These are phyloP conservation scores for Nothura maculosa DNA, from an alignment of 2,797 vertebrate genomes.

Conservation along the genomic window DNA sequence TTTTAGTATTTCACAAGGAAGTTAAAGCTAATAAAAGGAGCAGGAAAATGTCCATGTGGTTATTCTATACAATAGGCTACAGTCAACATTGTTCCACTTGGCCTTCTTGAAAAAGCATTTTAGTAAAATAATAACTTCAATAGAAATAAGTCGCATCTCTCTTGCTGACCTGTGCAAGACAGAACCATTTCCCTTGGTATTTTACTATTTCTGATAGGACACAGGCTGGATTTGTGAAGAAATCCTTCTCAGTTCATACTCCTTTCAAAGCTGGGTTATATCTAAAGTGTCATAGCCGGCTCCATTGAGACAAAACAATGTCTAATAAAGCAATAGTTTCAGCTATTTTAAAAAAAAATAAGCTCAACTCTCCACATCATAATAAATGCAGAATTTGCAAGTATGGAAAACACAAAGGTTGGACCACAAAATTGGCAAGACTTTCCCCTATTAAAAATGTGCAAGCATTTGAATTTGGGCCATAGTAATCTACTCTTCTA, in stretches of 20 bases:
- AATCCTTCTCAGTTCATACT: not conserved
- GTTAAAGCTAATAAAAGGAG: not conserved
- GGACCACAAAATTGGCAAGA: not conserved
- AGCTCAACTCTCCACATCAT: not conserved
- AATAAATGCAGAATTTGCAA: not conserved
- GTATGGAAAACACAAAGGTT: not conserved
- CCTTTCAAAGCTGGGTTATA: slow-evolving; percentile 1
- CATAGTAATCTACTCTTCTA: not conserved
- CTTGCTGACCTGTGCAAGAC: not conserved
- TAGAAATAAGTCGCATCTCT: not conserved
- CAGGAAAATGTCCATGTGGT: not conserved
- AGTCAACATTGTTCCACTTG: not conserved
- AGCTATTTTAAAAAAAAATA: not conserved
- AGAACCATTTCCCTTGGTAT: not conserved
- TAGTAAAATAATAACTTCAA: not conserved
- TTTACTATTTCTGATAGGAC: not conserved
- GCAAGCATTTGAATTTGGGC: not conserved
- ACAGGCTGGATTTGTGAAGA: not conserved
- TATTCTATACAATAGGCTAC: not conserved
- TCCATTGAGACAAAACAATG: not conserved
- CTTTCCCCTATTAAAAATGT: not conserved
- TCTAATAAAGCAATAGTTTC: not conserved
- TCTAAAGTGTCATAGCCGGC: not conserved
- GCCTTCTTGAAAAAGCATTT: not conserved
- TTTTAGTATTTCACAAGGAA: not conserved